These are phyloP conservation scores for Rhinogobio ventralis DNA, from an alignment of 2,797 vertebrate species.

Conservation along the genomic window DNA sequence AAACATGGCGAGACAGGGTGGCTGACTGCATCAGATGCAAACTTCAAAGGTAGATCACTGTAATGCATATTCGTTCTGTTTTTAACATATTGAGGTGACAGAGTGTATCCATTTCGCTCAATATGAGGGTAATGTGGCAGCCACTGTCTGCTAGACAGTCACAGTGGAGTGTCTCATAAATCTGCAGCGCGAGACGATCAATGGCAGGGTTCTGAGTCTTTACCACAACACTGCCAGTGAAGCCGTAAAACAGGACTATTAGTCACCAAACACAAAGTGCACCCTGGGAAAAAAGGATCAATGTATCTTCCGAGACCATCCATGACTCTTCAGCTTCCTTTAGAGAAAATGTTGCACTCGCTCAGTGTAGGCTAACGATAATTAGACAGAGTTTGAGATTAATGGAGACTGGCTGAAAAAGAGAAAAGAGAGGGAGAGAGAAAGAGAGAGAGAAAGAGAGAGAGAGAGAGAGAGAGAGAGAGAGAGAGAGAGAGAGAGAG, in stretches of 20 bases:
- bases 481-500: background rate
- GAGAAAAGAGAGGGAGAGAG: background rate
- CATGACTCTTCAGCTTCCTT: conserved; percentile 30
- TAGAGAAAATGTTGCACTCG: conserved; percentile 20
- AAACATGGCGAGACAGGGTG: background rate
- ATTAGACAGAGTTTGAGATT: conserved; percentile 38
- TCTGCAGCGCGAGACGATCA: conserved; percentile 47
- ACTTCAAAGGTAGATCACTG: conserved; percentile 16
- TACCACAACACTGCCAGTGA: conserved; percentile 42
- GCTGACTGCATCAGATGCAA: conserved; percentile 5
- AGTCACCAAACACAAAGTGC: conserved; percentile 48
- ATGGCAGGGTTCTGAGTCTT: conserved; percentile 49
- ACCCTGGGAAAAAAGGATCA: conserved; percentile 29
- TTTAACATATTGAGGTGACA: conserved; percentile 22
- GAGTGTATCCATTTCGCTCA: conserved; percentile 21
- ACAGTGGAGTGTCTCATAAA: conserved; percentile 48
- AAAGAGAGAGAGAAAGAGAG: background rate
- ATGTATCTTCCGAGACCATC: conserved; percentile 36
- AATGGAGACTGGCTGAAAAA: conserved; percentile 19
- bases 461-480: conserved; percentile 31
- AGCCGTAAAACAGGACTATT: conserved; percentile 49
- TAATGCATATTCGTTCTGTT: background rate
- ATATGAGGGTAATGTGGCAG: conserved; percentile 40
- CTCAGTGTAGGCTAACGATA: conserved; percentile 41
- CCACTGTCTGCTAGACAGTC: conserved; percentile 39